Conservation (phyloP, 2,888 invertebrate genomes). For the Protonemura montana region DNA sequence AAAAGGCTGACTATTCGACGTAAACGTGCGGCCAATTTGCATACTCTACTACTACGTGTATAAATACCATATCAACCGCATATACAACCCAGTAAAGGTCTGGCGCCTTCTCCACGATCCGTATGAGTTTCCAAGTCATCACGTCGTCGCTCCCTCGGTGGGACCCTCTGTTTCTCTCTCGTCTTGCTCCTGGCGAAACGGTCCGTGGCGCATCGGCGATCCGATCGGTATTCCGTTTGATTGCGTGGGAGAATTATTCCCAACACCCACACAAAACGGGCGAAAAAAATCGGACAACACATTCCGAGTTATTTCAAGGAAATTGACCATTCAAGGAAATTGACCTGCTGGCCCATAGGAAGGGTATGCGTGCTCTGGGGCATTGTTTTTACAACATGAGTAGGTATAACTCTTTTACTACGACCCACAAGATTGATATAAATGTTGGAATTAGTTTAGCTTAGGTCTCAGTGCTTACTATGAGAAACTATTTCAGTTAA, state of each 20-base stretch:
- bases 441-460: not conserved
- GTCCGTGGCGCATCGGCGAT: not conserved
- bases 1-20: not conserved
- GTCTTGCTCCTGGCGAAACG: not conserved
- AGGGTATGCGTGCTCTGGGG: not conserved
- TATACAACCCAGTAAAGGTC: not conserved
- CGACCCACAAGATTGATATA: not conserved
- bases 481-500: not conserved
- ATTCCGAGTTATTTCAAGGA: slow-evolving; percentile 27
- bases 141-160: not conserved
- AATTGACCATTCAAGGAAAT: slow-evolving; percentile 16
- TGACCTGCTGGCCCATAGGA: not conserved
- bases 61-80: not conserved
- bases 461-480: not conserved
- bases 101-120: not conserved
- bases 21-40: not conserved
- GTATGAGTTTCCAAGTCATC: not conserved
- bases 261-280: slow-evolving; percentile 18
- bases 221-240: not conserved
- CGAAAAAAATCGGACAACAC: not conserved
- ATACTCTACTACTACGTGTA: not conserved
- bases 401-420: not conserved
- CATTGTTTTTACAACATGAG: not conserved
- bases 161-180: not conserved
- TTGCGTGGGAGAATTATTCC: slow-evolving; percentile 13